Conservation (phyloP, 2,113 vertebrate genomes). For the Hassar affinis region DNA sequence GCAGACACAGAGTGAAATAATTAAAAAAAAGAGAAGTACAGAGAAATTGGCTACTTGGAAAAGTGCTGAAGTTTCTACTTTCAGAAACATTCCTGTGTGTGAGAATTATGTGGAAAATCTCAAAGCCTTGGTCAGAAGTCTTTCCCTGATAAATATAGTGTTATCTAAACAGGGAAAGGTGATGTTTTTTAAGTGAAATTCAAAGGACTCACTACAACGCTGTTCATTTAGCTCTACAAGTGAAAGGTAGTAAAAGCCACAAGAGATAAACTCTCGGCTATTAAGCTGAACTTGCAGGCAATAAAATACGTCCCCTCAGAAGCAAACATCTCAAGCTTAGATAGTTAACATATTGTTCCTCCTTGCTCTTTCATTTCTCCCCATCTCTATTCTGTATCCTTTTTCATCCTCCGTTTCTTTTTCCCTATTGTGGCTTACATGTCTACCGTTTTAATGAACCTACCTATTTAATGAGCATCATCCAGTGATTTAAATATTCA, state of each 20-base stretch:
- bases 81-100: not conserved
- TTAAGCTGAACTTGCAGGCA: slow-evolving; percentile 5
- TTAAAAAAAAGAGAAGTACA: not conserved
- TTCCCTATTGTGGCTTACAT: no score
- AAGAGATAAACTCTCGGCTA: slow-evolving; percentile 17
- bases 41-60: not conserved
- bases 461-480: not conserved
- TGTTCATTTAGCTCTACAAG: not conserved
- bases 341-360: not conserved
- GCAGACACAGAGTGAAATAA: not conserved
- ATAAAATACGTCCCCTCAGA: slow-evolving; percentile 4
- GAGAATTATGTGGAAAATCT: not conserved
- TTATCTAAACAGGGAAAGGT: slow-evolving; percentile 13
- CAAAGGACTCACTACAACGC: not conserved
- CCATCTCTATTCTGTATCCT: not conserved
- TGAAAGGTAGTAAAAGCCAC: not conserved
- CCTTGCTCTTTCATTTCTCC: not conserved
- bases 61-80: not conserved
- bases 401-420: no score
- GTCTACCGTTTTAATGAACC: not conserved
- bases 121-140: not conserved
- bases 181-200: slow-evolving; percentile 26
- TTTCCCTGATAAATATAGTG: slow-evolving; percentile 8
- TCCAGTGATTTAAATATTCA: not conserved
- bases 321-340: not conserved